A percentile compares a stretch with the other conserved stretches of the same genome.
Evolutionary conservation across 2,888 invertebrate species (phyloP).

Genomic region (Hirtodrosophila trivittata): DNA sequence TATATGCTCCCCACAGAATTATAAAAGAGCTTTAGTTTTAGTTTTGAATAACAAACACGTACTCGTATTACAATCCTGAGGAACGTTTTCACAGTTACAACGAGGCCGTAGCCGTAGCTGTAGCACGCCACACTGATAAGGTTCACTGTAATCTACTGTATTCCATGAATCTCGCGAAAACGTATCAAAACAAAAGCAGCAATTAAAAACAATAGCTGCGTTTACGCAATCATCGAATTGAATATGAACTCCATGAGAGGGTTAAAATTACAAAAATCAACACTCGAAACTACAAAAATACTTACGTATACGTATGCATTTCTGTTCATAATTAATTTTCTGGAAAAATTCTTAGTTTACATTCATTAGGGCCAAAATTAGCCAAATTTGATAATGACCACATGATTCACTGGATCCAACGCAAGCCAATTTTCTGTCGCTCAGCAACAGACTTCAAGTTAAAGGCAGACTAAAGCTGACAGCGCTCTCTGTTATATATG

Average conservation of each 20-base stretch:
- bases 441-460: slow-evolving; percentile 43
- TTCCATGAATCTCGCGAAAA: slow-evolving; percentile 38
- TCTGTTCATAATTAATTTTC: too few species aligned
- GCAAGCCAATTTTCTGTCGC: slow-evolving; percentile 19
- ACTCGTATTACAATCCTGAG: neutral
- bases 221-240: slow-evolving; percentile 53
- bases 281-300: neutral
- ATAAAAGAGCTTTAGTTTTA: too few species aligned
- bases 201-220: slow-evolving; percentile 67
- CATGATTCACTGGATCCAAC: slow-evolving; percentile 1
- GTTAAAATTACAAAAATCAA: slow-evolving; percentile 24
- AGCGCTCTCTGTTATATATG: too few species aligned
- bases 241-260: slow-evolving; percentile 31
- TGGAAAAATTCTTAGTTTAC: too few species aligned
- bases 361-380: neutral
- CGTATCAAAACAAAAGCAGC: slow-evolving; percentile 73
- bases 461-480: slow-evolving; percentile 6
- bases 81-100: too few species aligned
- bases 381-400: slow-evolving; percentile 14
- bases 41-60: too few species aligned
- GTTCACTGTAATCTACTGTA: slow-evolving; percentile 28
- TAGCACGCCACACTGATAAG: slow-evolving; percentile 53
- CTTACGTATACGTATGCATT: neutral
- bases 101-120: neutral
- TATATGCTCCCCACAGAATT: too few species aligned